Evolutionary conservation across 2,113 vertebrate genomes (phyloP).

Genomic region (Sylvicapra grimmia): DNA sequence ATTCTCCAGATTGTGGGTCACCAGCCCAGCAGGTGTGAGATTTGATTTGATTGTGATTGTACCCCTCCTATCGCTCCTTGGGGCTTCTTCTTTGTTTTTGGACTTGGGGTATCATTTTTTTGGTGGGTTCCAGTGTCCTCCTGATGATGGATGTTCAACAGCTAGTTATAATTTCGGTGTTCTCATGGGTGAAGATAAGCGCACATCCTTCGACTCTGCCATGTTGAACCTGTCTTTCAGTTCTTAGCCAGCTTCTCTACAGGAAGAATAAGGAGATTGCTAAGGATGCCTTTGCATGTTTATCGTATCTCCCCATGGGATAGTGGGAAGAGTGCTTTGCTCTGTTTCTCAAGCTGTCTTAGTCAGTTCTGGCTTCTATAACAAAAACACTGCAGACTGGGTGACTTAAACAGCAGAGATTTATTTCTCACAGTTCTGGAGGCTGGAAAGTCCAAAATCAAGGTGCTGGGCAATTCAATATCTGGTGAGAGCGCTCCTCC

Average conservation of each 20-base stretch:
- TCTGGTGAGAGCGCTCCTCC: not conserved
- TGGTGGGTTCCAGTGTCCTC: not conserved
- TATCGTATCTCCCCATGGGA: not conserved
- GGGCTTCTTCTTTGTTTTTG: not conserved
- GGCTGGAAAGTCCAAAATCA: not conserved
- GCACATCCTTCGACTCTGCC: not conserved
- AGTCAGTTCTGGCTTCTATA: not conserved
- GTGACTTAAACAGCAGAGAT: not conserved
- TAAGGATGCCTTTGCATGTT: not conserved
- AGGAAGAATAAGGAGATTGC: not conserved
- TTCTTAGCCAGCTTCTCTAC: not conserved
- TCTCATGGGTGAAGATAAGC: not conserved
- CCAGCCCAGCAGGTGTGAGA: not conserved
- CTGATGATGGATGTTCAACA: not conserved
- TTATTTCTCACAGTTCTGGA: not conserved
- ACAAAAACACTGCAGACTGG: not conserved
- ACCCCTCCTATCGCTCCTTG: not conserved
- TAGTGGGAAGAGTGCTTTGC: not conserved
- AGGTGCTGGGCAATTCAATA: not conserved
- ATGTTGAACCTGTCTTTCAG: not conserved
- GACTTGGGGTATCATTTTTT: not conserved
- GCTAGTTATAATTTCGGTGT: not conserved
- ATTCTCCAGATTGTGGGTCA: not conserved
- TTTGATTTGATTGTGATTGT: not conserved
- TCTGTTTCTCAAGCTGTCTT: not conserved